A percentile compares a stretch with the other conserved stretches of the same genome.
Conservation (phyloP, 1,140 invertebrate genomes). For the Mya arenaria region DNA sequence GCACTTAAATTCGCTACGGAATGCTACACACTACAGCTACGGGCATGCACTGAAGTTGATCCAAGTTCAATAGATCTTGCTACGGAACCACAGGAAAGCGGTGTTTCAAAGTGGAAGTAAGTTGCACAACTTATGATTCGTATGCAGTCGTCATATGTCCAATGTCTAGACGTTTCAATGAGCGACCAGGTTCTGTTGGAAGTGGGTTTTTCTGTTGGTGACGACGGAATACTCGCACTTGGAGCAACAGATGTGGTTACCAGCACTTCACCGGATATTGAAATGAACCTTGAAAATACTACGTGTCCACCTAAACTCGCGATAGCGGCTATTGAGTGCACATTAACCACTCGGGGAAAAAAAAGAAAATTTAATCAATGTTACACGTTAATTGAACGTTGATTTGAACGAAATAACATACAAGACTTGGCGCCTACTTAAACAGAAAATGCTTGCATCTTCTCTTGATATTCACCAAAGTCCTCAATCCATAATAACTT, state of each 20-base stretch:
- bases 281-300: not conserved
- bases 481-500: no score
- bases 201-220: conserved; percentile 4
- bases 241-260: not conserved
- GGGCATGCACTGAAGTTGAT: conserved; percentile 18
- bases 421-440: not conserved
- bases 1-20: conserved; percentile 18
- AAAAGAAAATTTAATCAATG: not conserved
- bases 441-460: no score
- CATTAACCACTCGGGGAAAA: not conserved
- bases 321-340: not conserved
- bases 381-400: not conserved
- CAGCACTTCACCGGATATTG: not conserved
- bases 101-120: not conserved
- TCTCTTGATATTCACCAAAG: no score
- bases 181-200: not conserved
- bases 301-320: not conserved
- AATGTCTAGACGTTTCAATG: not conserved
- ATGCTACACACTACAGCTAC: not conserved
- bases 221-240: conserved; percentile 6
- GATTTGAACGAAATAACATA: not conserved
- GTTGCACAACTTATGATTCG: no score
- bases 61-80: not conserved
- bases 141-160: no score
- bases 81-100: not conserved